Evolutionary conservation across 2,797 vertebrate genomes (phyloP).

Genomic region (Crocidura indochinensis): DNA sequence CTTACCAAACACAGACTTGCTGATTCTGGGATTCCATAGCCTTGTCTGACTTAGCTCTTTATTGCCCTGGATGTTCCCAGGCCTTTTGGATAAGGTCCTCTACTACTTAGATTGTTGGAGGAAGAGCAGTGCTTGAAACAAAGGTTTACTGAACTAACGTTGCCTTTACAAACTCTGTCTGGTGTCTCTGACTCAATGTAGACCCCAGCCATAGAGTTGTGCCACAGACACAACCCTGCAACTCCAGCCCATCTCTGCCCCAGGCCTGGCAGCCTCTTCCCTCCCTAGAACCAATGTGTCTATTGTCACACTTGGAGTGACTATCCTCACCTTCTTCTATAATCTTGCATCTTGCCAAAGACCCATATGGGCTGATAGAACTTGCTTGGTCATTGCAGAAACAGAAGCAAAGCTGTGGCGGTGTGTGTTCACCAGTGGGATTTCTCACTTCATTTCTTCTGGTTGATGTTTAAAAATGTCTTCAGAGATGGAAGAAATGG

Average conservation of each 20-base stretch:
- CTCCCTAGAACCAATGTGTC: constrained; percentile 9
- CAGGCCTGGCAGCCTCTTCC: not conserved
- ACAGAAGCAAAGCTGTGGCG: not conserved
- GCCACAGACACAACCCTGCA: no score
- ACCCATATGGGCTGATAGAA: not conserved
- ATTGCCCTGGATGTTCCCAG: not conserved
- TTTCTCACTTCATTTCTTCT: constrained; percentile 33
- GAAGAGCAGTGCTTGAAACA: not conserved
- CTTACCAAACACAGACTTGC: not conserved
- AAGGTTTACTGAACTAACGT: not conserved
- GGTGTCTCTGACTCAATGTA: not conserved
- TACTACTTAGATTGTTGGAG: not conserved
- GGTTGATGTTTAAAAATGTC: not conserved
- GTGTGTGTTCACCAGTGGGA: not conserved
- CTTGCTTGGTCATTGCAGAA: not conserved
- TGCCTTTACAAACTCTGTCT: not conserved
- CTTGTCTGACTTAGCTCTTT: constrained; percentile 3
- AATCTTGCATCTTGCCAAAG: not conserved
- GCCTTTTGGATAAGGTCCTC: not conserved
- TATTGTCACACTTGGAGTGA: not conserved
- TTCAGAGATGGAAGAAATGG: not conserved
- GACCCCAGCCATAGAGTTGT: not conserved
- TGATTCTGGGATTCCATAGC: not conserved
- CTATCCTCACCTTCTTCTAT: constrained; percentile 18
- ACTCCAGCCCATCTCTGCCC: no score